phyloP scores from a whole-genome alignment of 23 tunicate species.

The Phallusia fumigata region DNA sequence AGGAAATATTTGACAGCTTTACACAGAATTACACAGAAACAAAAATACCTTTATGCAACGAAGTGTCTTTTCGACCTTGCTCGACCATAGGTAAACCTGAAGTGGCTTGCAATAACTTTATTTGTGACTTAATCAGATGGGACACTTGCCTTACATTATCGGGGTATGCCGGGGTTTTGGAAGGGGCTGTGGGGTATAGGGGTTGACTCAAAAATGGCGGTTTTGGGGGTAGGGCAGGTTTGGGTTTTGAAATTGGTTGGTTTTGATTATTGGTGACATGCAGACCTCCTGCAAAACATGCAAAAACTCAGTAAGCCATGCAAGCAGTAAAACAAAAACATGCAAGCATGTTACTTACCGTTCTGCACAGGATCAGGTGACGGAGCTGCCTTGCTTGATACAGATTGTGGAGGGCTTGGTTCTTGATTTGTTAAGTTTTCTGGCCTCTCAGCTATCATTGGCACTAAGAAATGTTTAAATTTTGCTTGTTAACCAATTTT shows the following conservation, averaged over 20 bases:
- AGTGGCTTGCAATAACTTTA: background rate
- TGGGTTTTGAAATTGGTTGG: background rate
- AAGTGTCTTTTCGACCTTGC: too few relatives aligned
- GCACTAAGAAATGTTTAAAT: too few relatives aligned
- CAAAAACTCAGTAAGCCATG: slow-evolving; percentile 1
- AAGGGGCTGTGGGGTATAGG: background rate
- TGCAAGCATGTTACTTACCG: background rate
- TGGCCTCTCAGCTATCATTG: too few relatives aligned
- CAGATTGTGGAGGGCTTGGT: too few relatives aligned
- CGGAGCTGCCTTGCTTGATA: too few relatives aligned
- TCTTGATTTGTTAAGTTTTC: too few relatives aligned
- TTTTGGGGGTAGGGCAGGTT: slow-evolving; percentile 45
- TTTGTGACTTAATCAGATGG: background rate
- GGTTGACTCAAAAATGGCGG: slow-evolving; percentile 44
- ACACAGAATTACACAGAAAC: too few relatives aligned
- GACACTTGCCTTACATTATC: background rate
- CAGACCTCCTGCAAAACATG: slow-evolving; percentile 22
- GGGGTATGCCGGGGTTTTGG: background rate
- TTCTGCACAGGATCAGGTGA: too few relatives aligned
- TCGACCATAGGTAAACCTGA: background rate
- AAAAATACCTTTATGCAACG: too few relatives aligned
- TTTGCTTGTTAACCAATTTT: too few relatives aligned
- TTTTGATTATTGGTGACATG: slow-evolving; percentile 19
- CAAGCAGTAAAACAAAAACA: background rate
- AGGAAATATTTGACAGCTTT: too few relatives aligned